Evolutionary conservation across 2,113 vertebrate genomes (phyloP).

Genomic region (Oostethus manadensis): DNA sequence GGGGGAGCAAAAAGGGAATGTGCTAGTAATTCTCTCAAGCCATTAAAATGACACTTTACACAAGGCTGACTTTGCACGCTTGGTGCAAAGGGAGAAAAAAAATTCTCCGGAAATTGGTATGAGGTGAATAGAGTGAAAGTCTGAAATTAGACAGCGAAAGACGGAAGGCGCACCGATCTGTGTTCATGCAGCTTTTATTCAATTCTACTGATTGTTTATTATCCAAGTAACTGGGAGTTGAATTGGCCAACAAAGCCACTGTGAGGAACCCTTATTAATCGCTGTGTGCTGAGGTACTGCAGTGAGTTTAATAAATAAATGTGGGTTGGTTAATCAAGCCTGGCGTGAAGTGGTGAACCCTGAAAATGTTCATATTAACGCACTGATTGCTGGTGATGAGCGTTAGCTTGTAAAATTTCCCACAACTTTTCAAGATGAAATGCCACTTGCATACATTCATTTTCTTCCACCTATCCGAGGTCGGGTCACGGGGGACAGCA

Average conservation of each 20-base stretch:
- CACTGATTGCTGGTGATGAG: slow-evolving; percentile 8
- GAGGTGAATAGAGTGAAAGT: background rate
- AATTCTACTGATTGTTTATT: slow-evolving; percentile 58
- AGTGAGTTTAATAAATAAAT: slow-evolving; percentile 43
- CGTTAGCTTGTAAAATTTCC: background rate
- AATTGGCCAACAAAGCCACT: slow-evolving; percentile 41
- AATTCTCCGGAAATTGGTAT: background rate
- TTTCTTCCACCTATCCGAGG: too few species aligned
- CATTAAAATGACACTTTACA: slow-evolving; percentile 25
- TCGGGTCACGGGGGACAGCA: too few species aligned
- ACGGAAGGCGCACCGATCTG: slow-evolving; percentile 5
- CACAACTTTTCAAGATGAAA: too few species aligned
- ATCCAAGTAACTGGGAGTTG: slow-evolving; percentile 27
- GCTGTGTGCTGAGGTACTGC: slow-evolving; percentile 28
- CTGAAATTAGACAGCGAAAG: slow-evolving; percentile 18
- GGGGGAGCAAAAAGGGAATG: slow-evolving; percentile 39
- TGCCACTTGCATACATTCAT: too few species aligned
- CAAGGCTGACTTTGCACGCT: slow-evolving; percentile 14
- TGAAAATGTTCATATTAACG: slow-evolving; percentile 25
- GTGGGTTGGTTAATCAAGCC: slow-evolving; percentile 48
- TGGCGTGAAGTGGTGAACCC: slow-evolving; percentile 34
- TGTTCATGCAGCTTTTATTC: slow-evolving; percentile 47
- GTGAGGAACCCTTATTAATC: slow-evolving; percentile 46
- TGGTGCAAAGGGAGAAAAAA: slow-evolving; percentile 14
- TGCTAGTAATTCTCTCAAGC: slow-evolving; percentile 14